These are phyloP conservation scores for Drosophila malerkotliana DNA, from an alignment of 1,140 invertebrate genomes.

Conservation along the genomic window DNA sequence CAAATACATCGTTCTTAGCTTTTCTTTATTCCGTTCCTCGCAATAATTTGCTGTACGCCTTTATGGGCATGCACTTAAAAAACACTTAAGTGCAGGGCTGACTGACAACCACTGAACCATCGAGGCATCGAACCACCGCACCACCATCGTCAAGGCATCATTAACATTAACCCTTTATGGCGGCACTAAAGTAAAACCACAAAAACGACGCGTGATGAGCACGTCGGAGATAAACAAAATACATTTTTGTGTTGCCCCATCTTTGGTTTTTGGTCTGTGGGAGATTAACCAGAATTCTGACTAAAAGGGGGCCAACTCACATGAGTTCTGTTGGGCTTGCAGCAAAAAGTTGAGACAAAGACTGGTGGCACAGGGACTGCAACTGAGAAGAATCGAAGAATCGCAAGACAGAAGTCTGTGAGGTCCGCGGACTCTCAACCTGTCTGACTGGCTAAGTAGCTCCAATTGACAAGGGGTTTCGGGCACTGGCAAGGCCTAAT, in stretches of 20 bases:
- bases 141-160: slow-evolving; percentile 55
- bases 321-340: neutral
- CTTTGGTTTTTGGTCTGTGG: slow-evolving; percentile 9
- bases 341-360: slow-evolving; percentile 15
- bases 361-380: neutral
- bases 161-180: slow-evolving; percentile 80
- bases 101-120: slow-evolving; percentile 31
- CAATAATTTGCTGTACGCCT: slow-evolving; percentile 71
- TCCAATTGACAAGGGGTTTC: neutral
- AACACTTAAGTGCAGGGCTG: slow-evolving; percentile 75
- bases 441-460: neutral
- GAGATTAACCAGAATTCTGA: slow-evolving; percentile 44
- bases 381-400: neutral
- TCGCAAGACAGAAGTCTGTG: neutral
- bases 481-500: neutral
- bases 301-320: slow-evolving; percentile 5
- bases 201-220: slow-evolving; percentile 78
- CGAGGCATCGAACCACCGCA: neutral
- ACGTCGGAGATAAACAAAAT: slow-evolving; percentile 79
- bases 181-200: slow-evolving; percentile 76
- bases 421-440: neutral
- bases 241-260: slow-evolving; percentile 37
- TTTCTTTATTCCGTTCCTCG: slow-evolving; percentile 31
- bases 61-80: slow-evolving; percentile 80
- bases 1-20: slow-evolving; percentile 43